These are phyloP conservation scores for Amphiduros pacificus DNA, from an alignment of 2,888 invertebrate genomes.

Conservation along the genomic window DNA sequence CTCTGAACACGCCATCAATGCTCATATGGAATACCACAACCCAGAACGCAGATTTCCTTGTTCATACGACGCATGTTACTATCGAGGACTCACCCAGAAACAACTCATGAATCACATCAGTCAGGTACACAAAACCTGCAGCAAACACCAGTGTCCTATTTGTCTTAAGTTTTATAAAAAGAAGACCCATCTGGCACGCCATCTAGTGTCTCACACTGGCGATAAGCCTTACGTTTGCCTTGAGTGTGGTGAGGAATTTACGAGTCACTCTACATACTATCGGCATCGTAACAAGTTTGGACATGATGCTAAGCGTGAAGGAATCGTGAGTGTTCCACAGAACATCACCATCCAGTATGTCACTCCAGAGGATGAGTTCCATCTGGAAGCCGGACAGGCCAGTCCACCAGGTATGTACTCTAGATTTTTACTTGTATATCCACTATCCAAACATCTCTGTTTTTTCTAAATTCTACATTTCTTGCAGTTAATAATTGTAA, in stretches of 20 bases:
- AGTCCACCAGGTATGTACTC: too few relatives aligned
- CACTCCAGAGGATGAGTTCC: not conserved
- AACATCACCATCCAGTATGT: conserved; percentile 26
- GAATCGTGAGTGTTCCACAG: conserved; percentile 56
- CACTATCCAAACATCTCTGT: too few relatives aligned
- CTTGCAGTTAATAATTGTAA: too few relatives aligned
- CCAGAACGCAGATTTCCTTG: conserved; percentile 21
- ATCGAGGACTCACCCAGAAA: conserved; percentile 15
- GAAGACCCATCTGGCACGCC: conserved; percentile 28
- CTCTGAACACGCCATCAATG: conserved; percentile 10
- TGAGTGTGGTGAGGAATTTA: conserved; percentile 23
- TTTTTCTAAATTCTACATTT: too few relatives aligned
- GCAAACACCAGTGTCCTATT: conserved; percentile 27
- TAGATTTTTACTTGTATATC: too few relatives aligned
- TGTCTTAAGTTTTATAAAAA: conserved; percentile 28
- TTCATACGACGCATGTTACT: conserved; percentile 19
- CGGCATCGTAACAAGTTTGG: conserved; percentile 26
- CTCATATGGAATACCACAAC: conserved; percentile 23
- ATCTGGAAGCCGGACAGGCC: too few relatives aligned
- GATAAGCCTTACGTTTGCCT: conserved; percentile 25
- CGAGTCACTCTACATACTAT: conserved; percentile 28
- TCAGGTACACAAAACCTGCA: conserved; percentile 18
- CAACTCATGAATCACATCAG: conserved; percentile 20
- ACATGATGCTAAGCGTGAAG: conserved; percentile 43
- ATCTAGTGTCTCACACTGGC: conserved; percentile 27